These are phyloP conservation scores for Engystomops pustulosus DNA, from an alignment of 2,113 vertebrate species.

Conservation along the genomic window DNA sequence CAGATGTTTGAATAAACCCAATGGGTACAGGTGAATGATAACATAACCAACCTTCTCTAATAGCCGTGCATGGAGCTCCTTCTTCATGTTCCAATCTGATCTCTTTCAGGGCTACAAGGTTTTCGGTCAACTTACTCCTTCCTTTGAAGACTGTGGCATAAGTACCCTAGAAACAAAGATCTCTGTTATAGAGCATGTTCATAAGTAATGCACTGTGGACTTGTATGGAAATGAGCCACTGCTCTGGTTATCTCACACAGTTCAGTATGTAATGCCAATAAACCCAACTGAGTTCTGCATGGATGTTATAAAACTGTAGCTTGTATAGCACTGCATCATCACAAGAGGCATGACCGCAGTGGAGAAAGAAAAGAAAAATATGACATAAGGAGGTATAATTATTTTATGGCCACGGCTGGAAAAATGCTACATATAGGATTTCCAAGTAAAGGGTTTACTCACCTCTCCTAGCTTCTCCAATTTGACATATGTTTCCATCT, in stretches of 20 bases:
- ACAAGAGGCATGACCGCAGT: no score
- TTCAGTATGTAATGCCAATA: no score
- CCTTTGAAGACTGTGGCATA: constrained; percentile 99
- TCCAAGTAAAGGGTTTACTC: constrained; percentile 60
- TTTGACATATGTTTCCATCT: constrained; percentile 97
- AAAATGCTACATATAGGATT: not conserved
- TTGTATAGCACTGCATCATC: no score
- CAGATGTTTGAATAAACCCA: no score
- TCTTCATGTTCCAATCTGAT: constrained; percentile 97
- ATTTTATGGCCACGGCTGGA: no score
- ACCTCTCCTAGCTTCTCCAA: constrained; percentile 97
- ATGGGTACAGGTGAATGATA: no score
- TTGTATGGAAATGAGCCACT: no score
- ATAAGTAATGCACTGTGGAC: not conserved
- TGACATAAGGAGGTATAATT: no score
- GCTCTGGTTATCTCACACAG: no score
- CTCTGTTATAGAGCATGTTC: not conserved
- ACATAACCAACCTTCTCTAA: constrained; percentile 86
- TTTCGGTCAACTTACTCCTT: constrained; percentile 97
- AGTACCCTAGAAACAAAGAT: constrained; percentile 80
- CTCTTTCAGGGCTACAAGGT: constrained; percentile 97
- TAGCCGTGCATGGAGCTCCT: constrained; percentile 96
- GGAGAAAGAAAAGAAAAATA: no score
- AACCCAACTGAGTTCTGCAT: no score
- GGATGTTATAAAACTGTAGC: no score